A percentile compares a stretch with the other conserved stretches of the same genome.
Conservation (phyloP, 2,797 vertebrate species). For the Rhodeus uyekii region DNA sequence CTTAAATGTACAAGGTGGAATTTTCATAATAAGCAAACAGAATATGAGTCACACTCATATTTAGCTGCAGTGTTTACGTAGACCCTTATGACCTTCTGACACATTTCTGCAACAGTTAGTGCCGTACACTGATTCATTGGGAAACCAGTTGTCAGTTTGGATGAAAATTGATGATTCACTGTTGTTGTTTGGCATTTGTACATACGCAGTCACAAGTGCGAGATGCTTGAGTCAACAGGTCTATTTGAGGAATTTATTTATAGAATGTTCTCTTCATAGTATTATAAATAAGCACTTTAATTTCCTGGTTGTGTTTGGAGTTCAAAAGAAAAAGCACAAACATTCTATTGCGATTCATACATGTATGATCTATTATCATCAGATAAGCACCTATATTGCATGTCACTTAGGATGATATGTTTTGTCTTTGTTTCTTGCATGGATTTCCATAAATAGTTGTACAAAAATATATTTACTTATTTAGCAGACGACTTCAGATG, state of each 20-base stretch:
- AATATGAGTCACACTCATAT: neutral
- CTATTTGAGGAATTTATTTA: conserved; percentile 15
- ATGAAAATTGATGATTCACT: conserved; percentile 5
- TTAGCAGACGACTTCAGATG: neutral
- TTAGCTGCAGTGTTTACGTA: neutral
- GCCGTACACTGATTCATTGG: neutral
- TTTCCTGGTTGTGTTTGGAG: neutral
- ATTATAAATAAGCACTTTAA: neutral
- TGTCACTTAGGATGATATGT: neutral
- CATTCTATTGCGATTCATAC: neutral
- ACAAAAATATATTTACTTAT: neutral
- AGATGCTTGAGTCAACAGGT: neutral
- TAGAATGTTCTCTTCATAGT: neutral
- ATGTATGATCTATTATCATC: neutral
- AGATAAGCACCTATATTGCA: neutral
- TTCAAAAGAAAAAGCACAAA: neutral
- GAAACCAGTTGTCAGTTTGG: conserved; percentile 7
- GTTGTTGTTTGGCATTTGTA: neutral
- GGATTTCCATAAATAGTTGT: neutral
- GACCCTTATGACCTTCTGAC: neutral
- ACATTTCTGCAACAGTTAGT: neutral
- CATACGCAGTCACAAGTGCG: neutral
- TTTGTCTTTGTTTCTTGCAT: conserved; percentile 26
- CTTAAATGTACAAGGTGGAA: neutral
- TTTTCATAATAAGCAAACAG: neutral